Percentiles rank a stretch among this genome's conserved stretches.
Conservation (phyloP, 2,888 invertebrate species). For the Cephonodes hylas region DNA sequence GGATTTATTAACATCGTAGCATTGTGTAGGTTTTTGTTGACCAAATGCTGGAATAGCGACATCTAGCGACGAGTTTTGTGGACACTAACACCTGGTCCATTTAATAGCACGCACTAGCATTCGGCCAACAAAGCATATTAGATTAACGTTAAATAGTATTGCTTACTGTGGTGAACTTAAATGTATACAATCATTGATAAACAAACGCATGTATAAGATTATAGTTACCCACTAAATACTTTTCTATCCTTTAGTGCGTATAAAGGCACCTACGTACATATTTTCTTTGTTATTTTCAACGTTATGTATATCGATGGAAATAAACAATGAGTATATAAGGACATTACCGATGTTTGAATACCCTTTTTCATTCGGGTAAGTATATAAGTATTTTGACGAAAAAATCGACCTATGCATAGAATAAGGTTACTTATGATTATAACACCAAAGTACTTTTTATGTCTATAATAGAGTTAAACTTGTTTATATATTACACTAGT, state of each 20-base stretch:
- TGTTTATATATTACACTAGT: no score
- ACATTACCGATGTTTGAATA: neutral
- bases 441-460: no score
- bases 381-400: no score
- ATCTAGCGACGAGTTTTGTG: neutral
- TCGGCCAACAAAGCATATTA: neutral
- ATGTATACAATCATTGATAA: neutral
- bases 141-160: neutral
- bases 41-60: neutral
- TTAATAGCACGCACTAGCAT: neutral
- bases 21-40: neutral
- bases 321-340: neutral
- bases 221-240: neutral
- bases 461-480: no score
- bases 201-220: neutral
- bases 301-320: neutral
- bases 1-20: no score
- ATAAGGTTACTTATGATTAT: no score
- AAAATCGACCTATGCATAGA: no score
- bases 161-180: neutral
- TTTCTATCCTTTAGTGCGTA: neutral
- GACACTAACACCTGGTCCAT: neutral
- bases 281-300: neutral
- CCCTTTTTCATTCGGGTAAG: neutral
- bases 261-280: neutral